These are phyloP conservation scores for Lasioglossum pauxillum DNA, from an alignment of 2,888 invertebrate species.

Conservation along the genomic window DNA sequence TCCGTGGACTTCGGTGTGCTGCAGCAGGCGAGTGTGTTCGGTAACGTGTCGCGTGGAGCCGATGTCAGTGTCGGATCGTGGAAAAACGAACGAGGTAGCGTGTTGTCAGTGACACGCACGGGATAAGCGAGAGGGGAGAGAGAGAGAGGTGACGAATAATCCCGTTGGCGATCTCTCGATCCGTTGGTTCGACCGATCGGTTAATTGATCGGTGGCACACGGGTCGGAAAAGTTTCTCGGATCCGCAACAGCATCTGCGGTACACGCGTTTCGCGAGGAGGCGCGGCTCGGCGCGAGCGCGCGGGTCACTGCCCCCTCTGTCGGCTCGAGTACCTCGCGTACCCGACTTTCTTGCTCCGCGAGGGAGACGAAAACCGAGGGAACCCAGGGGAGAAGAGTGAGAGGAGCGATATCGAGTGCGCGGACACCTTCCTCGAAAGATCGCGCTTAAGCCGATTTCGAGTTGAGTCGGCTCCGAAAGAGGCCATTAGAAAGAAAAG, in stretches of 20 bases:
- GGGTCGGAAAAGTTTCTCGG: slow-evolving; percentile 34
- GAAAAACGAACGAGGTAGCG: neutral
- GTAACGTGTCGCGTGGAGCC: neutral
- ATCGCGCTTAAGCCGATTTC: slow-evolving; percentile 49
- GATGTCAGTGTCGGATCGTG: slow-evolving; percentile 5
- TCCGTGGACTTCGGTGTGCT: neutral
- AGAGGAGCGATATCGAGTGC: slow-evolving; percentile 41
- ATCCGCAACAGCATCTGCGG: slow-evolving; percentile 59
- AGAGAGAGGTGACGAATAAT: neutral
- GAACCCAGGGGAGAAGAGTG: slow-evolving; percentile 17
- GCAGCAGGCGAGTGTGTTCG: neutral
- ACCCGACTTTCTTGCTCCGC: slow-evolving; percentile 63
- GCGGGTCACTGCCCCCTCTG: slow-evolving; percentile 80
- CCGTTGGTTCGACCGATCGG: neutral
- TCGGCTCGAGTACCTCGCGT: slow-evolving; percentile 71
- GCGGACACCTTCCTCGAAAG: slow-evolving; percentile 9
- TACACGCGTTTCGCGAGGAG: slow-evolving; percentile 78
- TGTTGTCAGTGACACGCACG: neutral
- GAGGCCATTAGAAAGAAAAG: slow-evolving; percentile 23
- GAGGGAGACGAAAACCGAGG: slow-evolving; percentile 36
- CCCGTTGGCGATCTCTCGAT: neutral
- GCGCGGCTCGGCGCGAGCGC: slow-evolving; percentile 78
- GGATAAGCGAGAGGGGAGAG: neutral
- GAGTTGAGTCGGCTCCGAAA: slow-evolving; percentile 28
- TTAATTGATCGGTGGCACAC: neutral